phyloP scores from a whole-genome alignment of 1,140 invertebrate genomes.

The Drosophila elegans region DNA sequence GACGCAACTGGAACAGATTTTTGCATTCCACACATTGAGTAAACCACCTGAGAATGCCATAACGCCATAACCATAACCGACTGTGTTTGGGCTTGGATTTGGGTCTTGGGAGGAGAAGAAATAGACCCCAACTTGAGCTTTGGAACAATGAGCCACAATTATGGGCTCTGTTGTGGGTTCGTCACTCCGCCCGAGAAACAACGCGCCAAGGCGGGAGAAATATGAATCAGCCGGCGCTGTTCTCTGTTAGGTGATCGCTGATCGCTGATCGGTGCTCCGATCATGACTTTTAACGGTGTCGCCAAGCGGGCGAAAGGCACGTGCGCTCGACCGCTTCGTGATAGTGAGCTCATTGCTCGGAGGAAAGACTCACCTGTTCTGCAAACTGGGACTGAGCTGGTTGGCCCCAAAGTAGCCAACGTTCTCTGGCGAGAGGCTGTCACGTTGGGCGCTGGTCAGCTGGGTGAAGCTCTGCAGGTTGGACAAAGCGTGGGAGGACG shows the following conservation, averaged over 20 bases:
- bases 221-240: constrained; percentile 66
- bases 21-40: constrained; percentile 50
- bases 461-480: constrained; percentile 79
- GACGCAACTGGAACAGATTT: constrained; percentile 65
- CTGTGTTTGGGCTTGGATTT: background rate
- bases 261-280: constrained; percentile 53
- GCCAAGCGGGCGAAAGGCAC: constrained; percentile 70
- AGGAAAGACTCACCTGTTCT: constrained; percentile 73
- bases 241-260: constrained; percentile 36
- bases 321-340: constrained; percentile 52
- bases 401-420: constrained; percentile 56
- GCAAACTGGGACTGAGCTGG: constrained; percentile 68
- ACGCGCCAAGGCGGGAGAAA: constrained; percentile 41
- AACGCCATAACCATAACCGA: constrained; percentile 35
- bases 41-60: constrained; percentile 77
- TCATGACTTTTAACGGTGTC: constrained; percentile 74
- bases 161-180: constrained; percentile 19
- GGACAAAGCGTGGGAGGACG: constrained; percentile 66
- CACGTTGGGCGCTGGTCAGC: constrained; percentile 70
- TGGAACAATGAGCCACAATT: constrained; percentile 33
- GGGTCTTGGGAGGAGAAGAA: background rate
- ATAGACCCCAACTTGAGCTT: constrained; percentile 5
- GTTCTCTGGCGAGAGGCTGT: constrained; percentile 72
- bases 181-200: constrained; percentile 37
- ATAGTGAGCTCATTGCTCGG: constrained; percentile 62